Evolutionary conservation across 2,797 vertebrate species (phyloP), one percentile per base, ranked within the genome.

Genomic region (Gadopsis marmoratus): DNA sequence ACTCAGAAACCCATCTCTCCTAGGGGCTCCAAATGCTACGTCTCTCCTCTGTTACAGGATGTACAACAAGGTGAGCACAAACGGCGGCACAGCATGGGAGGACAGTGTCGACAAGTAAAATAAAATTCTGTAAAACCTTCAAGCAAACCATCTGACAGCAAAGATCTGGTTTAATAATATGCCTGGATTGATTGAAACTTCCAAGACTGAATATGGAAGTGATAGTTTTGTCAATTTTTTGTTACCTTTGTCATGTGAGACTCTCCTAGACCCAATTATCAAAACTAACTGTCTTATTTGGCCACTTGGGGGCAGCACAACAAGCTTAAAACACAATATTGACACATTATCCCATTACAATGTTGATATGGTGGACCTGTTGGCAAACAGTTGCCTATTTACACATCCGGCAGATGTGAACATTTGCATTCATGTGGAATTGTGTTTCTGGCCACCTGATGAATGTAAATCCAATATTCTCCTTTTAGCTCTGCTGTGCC

Each of bases 111-210:
- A 41, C 17, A 45, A 31, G 23, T 21, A 1, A 43, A 31, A 37
- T 1, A 37, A 43, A 41, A 31, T 3, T 48, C 29, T 5, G 29
- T 39, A 39, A 66, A 73, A 54, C 7, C 17, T 17, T 19, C 9
- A 39, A 51, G 61, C 21, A 61, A 23, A 61, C 51, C 51, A 26
- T 54, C 12, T 54, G 51, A 70, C 29, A 45, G 26, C 60, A 63
- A 45, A 69, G 10, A 26, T 55, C 1, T 35, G 47, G 3, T 62
- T 4, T 11, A 13, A 54, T 23, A n/a, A 68, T 21, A 19, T 43
- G 41, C 13, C 13, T 43, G 31, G 21, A 48, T 21, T 37, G 51
- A 48, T 43, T 16, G 29, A 62, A 69, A 68, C 12, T n/a, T 41
- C 23, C 7, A 4, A 26, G 33, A 65, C 7, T 7, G 14, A 56